Evolutionary conservation across 1,140 invertebrate genomes (phyloP).

Genomic region (Nebria ingens): DNA sequence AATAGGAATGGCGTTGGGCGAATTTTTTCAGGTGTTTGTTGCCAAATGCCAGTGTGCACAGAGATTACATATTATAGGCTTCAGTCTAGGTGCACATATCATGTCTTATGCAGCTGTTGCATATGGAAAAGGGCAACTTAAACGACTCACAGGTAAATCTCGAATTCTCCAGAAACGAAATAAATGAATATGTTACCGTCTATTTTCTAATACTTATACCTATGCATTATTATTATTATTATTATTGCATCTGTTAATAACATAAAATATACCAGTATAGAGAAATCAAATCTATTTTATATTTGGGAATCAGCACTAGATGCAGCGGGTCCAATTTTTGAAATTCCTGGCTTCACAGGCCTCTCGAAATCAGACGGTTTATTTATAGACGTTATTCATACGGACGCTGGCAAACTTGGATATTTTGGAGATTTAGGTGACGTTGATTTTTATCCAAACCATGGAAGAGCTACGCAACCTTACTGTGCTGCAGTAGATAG

Average conservation of each 20-base stretch:
- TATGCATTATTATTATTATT: too few relatives aligned
- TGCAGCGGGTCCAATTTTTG: not conserved
- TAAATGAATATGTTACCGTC: too few relatives aligned
- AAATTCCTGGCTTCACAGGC: not conserved
- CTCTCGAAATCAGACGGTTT: not conserved
- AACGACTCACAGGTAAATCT: not conserved
- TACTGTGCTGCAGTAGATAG: not conserved
- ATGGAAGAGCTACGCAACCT: not conserved
- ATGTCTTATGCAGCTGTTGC: not conserved
- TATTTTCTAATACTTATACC: too few relatives aligned
- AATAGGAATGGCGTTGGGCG: not conserved
- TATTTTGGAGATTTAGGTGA: not conserved
- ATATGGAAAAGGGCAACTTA: not conserved
- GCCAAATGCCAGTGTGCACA: not conserved
- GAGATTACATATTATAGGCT: not conserved
- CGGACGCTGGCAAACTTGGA: not conserved
- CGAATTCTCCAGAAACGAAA: too few relatives aligned
- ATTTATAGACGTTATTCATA: not conserved
- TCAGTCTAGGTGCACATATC: not conserved
- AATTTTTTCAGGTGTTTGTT: not conserved
- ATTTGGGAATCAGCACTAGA: not conserved
- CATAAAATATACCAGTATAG: not conserved
- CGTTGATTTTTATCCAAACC: not conserved
- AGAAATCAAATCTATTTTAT: not conserved
- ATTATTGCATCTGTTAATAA: too few relatives aligned